phyloP scores from a whole-genome alignment of 2,113 vertebrate genomes.

The Lagenorhynchus albirostris region DNA sequence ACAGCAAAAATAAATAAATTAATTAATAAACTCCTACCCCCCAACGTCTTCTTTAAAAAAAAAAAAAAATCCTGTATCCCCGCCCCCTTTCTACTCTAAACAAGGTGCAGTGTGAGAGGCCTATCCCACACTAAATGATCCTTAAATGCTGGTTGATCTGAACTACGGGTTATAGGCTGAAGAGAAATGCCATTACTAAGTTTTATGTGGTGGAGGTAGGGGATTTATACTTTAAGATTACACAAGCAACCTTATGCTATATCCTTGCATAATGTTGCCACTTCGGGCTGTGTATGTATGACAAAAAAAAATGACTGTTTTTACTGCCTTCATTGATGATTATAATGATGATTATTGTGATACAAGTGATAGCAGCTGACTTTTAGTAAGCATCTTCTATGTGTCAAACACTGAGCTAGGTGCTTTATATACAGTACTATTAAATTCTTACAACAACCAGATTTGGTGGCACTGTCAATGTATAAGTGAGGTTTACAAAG shows the following conservation, averaged over 20 bases:
- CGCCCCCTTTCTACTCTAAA: neutral
- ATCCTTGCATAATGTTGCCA: neutral
- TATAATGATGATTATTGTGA: neutral
- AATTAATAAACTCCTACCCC: too few relatives aligned
- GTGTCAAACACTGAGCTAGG: neutral
- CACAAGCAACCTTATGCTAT: neutral
- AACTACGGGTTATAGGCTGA: neutral
- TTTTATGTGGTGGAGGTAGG: neutral
- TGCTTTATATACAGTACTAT: neutral
- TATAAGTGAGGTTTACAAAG: neutral
- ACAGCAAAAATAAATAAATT: too few relatives aligned
- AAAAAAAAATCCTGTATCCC: neutral
- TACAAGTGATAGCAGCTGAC: neutral
- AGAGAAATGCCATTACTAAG: neutral
- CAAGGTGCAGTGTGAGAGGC: neutral
- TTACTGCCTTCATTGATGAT: neutral
- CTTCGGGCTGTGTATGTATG: neutral
- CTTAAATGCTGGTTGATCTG: neutral
- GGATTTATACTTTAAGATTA: neutral
- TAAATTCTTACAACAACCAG: neutral
- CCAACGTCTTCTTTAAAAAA: neutral
- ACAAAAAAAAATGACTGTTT: neutral
- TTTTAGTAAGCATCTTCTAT: neutral
- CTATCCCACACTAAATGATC: neutral
- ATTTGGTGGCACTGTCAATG: neutral